These are phyloP conservation scores for Himalopsyche anomala DNA, from an alignment of 2,888 invertebrate species.

Conservation along the genomic window DNA sequence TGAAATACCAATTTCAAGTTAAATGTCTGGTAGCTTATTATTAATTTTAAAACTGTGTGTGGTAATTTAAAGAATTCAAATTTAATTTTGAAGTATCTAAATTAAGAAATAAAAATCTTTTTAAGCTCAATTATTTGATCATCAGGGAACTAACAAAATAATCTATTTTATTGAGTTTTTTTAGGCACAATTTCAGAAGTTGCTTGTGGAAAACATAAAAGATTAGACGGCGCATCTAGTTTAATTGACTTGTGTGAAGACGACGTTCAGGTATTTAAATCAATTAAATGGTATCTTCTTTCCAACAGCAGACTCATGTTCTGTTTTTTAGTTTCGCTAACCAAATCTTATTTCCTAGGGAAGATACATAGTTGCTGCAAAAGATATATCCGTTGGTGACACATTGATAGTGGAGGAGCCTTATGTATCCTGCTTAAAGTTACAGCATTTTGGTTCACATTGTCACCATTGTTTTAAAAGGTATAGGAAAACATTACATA, in stretches of 20 bases:
- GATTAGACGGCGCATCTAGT: conserved; percentile 36
- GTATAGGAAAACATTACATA: conserved; percentile 70
- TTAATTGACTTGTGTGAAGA: conserved; percentile 44
- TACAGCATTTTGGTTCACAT: conserved; percentile 86
- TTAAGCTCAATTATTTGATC: background rate
- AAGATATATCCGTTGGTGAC: conserved; percentile 82
- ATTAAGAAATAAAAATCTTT: no score
- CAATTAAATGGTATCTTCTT: background rate
- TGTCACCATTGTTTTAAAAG: conserved; percentile 88
- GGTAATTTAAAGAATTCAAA: no score
- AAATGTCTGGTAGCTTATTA: no score
- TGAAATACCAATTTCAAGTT: no score
- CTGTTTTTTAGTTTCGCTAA: conserved; percentile 54
- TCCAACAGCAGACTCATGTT: no score
- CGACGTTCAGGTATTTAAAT: conserved; percentile 29
- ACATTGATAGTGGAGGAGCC: conserved; percentile 84
- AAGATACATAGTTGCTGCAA: conserved; percentile 82
- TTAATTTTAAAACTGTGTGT: no score
- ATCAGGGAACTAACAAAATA: background rate
- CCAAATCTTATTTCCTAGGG: conserved; percentile 73
- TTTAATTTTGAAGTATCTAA: no score
- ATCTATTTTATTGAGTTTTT: background rate
- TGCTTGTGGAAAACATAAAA: conserved; percentile 16
- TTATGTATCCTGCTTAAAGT: conserved; percentile 84
- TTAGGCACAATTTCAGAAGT: background rate